phyloP scores from a whole-genome alignment of 2,888 invertebrate genomes.

The Cryptocephalus primarius region DNA sequence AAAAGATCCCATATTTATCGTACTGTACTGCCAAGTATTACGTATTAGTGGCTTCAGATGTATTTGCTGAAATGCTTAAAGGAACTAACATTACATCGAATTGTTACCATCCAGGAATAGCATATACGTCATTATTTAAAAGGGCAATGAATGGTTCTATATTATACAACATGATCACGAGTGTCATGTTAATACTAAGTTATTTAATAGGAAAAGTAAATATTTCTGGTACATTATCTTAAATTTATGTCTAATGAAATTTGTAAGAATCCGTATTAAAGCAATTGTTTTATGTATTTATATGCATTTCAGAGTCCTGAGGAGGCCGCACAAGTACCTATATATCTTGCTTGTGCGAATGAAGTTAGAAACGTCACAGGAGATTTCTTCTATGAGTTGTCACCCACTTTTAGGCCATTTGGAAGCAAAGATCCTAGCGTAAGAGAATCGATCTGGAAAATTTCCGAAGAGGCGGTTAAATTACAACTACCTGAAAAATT shows the following conservation, averaged over 20 bases:
- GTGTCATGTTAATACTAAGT: too few relatives aligned
- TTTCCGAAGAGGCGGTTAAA: slow-evolving; percentile 1
- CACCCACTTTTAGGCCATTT: slow-evolving; percentile 1
- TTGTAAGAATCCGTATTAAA: too few relatives aligned
- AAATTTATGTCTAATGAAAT: too few relatives aligned
- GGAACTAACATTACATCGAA: slow-evolving; percentile 10
- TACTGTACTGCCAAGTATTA: slow-evolving; percentile 11
- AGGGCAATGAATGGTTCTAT: too few relatives aligned
- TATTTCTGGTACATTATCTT: too few relatives aligned
- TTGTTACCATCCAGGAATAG: slow-evolving; percentile 11
- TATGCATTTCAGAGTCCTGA: slow-evolving; percentile 5
- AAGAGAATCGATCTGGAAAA: slow-evolving; percentile 4
- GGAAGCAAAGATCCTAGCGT: slow-evolving; percentile 2
- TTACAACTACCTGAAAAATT: slow-evolving; percentile 3
- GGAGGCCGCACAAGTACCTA: slow-evolving; percentile 8
- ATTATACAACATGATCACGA: too few relatives aligned
- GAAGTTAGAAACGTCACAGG: slow-evolving; percentile 6
- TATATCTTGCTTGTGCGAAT: slow-evolving; percentile 8
- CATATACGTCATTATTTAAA: slow-evolving; percentile 7
- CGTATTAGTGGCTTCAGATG: slow-evolving; percentile 4
- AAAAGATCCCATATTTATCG: background rate
- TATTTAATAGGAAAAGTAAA: too few relatives aligned
- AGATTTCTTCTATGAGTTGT: slow-evolving; percentile 5
- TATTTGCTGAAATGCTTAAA: slow-evolving; percentile 10
- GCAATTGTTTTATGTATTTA: too few relatives aligned